These are phyloP conservation scores for Archivesica marissinica DNA, from an alignment of 1,140 invertebrate species.

Conservation along the genomic window DNA sequence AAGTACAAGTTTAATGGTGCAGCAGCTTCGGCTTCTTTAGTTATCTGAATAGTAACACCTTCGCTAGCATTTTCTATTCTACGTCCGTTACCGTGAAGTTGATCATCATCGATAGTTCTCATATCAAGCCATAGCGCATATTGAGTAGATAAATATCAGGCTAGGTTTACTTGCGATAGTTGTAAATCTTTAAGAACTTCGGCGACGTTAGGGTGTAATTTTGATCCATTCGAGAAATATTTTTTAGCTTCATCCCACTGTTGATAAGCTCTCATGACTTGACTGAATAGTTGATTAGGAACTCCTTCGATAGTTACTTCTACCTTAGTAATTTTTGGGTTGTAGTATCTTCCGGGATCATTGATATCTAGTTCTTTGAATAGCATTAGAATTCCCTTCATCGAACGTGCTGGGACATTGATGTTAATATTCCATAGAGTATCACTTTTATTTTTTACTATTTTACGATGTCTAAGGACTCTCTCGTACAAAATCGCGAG, in stretches of 20 bases:
- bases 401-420: conserved; percentile 60
- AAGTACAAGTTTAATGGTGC: neutral
- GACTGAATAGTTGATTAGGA: conserved; percentile 63
- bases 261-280: conserved; percentile 61
- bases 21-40: neutral
- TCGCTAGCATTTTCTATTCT: conserved; percentile 47
- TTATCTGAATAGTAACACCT: conserved; percentile 14
- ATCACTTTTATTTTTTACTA: conserved; percentile 41
- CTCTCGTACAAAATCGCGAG: conserved; percentile 28
- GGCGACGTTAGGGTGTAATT: too few species aligned
- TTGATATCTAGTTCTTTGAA: conserved; percentile 57
- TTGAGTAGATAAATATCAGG: conserved; percentile 45
- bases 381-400: conserved; percentile 66
- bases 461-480: conserved; percentile 49
- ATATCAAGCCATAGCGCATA: conserved; percentile 64
- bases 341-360: conserved; percentile 50
- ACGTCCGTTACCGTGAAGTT: conserved; percentile 49
- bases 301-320: conserved; percentile 61
- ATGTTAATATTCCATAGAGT: conserved; percentile 62
- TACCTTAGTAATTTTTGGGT: conserved; percentile 60
- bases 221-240: too few species aligned
- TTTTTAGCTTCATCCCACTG: conserved; percentile 62
- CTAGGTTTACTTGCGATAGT: too few species aligned
- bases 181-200: too few species aligned
- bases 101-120: conserved; percentile 59